Conservation (phyloP, 2,113 vertebrate species). For the Hypanus sabinus region DNA sequence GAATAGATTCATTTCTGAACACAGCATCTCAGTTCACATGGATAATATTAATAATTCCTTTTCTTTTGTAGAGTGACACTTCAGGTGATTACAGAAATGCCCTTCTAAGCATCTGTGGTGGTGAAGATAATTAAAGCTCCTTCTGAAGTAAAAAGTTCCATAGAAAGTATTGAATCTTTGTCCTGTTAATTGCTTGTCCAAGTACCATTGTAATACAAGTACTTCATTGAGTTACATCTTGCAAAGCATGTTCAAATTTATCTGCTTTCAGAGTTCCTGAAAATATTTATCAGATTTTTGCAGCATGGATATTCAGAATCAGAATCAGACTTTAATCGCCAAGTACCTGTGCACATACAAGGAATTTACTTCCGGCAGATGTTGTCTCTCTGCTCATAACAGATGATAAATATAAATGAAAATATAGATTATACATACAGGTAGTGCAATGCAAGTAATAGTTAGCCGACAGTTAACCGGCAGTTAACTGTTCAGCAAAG, state of each 20-base stretch:
- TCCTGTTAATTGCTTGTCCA: neutral
- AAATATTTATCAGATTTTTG: neutral
- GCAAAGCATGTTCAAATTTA: neutral
- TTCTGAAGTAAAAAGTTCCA: neutral
- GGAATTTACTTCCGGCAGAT: no score
- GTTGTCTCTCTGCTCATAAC: no score
- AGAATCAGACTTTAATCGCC: no score
- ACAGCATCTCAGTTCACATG: conserved; percentile 23
- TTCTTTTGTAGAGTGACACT: conserved; percentile 72
- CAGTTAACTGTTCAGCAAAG: no score
- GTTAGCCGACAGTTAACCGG: no score
- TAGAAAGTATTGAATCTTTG: neutral
- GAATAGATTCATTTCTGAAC: conserved; percentile 22
- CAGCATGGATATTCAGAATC: neutral
- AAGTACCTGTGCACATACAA: no score
- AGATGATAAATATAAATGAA: no score
- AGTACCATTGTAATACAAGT: neutral
- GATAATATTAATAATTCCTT: conserved; percentile 46
- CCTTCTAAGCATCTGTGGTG: conserved; percentile 78
- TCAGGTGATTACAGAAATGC: conserved; percentile 85
- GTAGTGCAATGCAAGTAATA: no score
- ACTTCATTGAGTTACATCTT: neutral
- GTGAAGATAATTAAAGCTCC: conserved; percentile 68
- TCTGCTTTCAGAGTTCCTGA: neutral
- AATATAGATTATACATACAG: no score